Evolutionary conservation across 2,888 invertebrate genomes (phyloP).

Genomic region (Meliscaeva auricollis): DNA sequence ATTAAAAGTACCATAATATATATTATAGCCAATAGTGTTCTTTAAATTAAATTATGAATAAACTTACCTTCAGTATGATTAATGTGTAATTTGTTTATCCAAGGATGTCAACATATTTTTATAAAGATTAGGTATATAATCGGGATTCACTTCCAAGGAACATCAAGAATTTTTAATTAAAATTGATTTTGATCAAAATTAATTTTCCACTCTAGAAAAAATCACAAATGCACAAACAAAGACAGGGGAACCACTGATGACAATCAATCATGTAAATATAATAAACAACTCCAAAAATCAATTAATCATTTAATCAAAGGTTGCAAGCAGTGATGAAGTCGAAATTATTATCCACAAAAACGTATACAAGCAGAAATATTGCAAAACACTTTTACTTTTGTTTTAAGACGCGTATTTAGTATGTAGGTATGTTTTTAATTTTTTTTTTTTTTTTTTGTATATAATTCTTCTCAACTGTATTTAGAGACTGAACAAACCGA

Average conservation of each 20-base stretch:
- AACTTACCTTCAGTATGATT: background rate
- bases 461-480: background rate
- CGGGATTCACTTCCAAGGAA: no score
- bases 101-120: background rate
- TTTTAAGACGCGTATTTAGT: constrained; percentile 21
- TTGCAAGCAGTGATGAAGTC: background rate
- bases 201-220: background rate
- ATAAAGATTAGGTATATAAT: no score
- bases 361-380: background rate
- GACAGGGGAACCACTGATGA: background rate
- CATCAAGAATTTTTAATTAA: no score
- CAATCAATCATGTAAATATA: background rate
- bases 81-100: background rate
- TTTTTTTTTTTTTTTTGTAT: background rate
- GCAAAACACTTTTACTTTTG: constrained; percentile 4
- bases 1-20: no score
- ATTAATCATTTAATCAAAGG: background rate
- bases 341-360: background rate
- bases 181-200: background rate
- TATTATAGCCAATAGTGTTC: no score
- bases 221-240: constrained; percentile 6
- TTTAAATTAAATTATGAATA: no score
- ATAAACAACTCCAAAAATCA: background rate
- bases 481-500: constrained; percentile 19
- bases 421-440: constrained; percentile 6